A percentile compares a stretch with the other conserved stretches of the same genome.
Conservation (phyloP, 2,888 invertebrate species). For the Syritta pipiens region DNA sequence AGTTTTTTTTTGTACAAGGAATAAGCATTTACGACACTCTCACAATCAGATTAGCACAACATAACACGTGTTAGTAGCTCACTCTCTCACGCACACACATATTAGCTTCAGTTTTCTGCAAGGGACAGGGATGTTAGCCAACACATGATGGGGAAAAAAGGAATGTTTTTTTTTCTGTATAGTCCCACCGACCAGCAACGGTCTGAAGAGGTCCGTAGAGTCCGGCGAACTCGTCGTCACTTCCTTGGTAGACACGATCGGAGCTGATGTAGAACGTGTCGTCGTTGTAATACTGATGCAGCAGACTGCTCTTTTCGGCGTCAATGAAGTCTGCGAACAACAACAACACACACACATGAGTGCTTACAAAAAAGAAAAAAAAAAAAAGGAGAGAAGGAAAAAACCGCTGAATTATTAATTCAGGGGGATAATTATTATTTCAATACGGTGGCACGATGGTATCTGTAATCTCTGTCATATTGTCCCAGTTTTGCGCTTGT, state of each 20-base stretch:
- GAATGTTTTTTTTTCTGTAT: too few species aligned
- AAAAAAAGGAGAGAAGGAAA: too few species aligned
- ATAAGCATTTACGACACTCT: conserved; percentile 45
- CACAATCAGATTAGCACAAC: conserved; percentile 52
- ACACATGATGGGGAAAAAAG: too few species aligned
- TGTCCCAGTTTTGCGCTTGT: conserved; percentile 48
- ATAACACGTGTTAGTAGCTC: conserved; percentile 54
- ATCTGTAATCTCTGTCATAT: conserved; percentile 49
- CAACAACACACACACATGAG: conserved; percentile 13
- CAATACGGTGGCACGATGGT: conserved; percentile 23
- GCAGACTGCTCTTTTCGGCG: conserved; percentile 75
- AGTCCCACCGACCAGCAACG: conserved; percentile 77
- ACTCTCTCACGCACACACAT: background rate
- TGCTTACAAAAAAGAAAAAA: too few species aligned
- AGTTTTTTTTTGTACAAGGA: too few species aligned
- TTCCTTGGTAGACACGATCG: conserved; percentile 78
- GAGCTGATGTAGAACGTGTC: conserved; percentile 78
- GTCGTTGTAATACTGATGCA: conserved; percentile 78
- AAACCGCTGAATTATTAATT: conserved; percentile 50
- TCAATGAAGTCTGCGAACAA: conserved; percentile 75
- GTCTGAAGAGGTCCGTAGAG: conserved; percentile 78
- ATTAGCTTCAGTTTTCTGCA: conserved; percentile 8
- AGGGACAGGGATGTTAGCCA: conserved; percentile 4
- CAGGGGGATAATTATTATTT: conserved; percentile 52
- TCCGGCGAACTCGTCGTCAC: conserved; percentile 78